phyloP scores from a whole-genome alignment of 2,113 vertebrate species.

The Eira barbara region DNA sequence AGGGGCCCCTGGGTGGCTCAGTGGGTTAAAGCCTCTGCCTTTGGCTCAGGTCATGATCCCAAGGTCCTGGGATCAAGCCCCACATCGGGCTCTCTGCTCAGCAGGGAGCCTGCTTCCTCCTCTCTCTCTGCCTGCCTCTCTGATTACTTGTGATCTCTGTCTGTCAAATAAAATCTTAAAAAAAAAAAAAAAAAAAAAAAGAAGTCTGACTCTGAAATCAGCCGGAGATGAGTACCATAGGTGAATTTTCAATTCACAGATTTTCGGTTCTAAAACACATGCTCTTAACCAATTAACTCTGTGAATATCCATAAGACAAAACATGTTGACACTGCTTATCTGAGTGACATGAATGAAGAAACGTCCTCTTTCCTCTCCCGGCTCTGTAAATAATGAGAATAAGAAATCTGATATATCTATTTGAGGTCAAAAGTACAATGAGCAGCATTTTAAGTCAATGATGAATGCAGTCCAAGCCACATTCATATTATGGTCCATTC shows the following conservation, averaged over 20 bases:
- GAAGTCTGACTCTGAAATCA: background rate
- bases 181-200: too few relatives aligned
- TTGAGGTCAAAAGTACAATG: background rate
- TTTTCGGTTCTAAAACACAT: background rate
- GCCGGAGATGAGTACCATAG: too few relatives aligned
- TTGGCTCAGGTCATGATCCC: too few relatives aligned
- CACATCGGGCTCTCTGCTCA: too few relatives aligned
- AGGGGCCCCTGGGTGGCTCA: background rate
- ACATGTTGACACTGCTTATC: background rate
- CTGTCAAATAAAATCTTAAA: too few relatives aligned
- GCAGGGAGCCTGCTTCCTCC: too few relatives aligned
- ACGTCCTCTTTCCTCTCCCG: background rate
- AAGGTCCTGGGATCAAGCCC: too few relatives aligned
- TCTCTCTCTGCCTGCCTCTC: too few relatives aligned
- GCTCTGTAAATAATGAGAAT: background rate
- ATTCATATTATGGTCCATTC: background rate
- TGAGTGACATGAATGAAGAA: background rate
- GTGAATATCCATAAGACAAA: background rate
- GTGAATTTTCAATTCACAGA: background rate
- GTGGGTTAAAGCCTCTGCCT: too few relatives aligned
- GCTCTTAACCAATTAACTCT: background rate
- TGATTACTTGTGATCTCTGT: too few relatives aligned
- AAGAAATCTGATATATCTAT: background rate
- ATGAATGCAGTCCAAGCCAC: background rate
- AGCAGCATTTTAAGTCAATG: background rate